Base-by-base conservation (phyloP, 2,113 vertebrate species). In the Nannospalax galili region DNA sequence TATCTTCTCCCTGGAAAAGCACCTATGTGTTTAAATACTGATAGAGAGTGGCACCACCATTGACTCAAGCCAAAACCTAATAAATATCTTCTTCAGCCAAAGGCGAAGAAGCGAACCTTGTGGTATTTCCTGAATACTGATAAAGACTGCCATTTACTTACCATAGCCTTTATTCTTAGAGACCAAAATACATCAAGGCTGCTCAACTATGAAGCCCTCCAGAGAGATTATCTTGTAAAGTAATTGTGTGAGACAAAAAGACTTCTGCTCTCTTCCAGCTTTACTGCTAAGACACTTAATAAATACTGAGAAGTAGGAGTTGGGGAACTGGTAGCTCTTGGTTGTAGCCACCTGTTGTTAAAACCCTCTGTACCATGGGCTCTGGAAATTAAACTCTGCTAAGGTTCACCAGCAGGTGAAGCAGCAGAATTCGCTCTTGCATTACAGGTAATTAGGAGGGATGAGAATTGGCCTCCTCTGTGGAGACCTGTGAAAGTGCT, bases 381-480 rank as follows among this genome's bases (percentile, higher is more conserved):
- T 67, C 19, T 40, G 70, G 22, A n/a, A 78, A 17, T 14, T 58
- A 30, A 28, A 52, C 58, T n/a, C 3, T 69, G 28, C 15, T 37
- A 3, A 84, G 3, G 20, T 56, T 45, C 10, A 30, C 64, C 48
- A 45, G 62, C 19, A 42, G 62, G n/a, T 67, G 26, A 77, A 56
- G n/a, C n/a, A n/a, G n/a, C 48, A 9, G 42, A 9, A 84, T 20
- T 17, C 40, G 45, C 0, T 35, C 28, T 42, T 56, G 85, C 14
- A 69, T 11, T 32, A 3, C 48, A 70, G 15, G 9, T 15, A 26
- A 28, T 6, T 1, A 40, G 70, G 30, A 40, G 6, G 32, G 10
- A 6, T 3, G 5, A 22, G 5, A 70, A 42, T 20, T 60, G 2
- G 1, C 4, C 9, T n/a, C 15, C 9, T 58, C 42, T 79, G 0